phyloP scores from a whole-genome alignment of 2,888 invertebrate species.

The Liopterus haemorrhoidalis region DNA sequence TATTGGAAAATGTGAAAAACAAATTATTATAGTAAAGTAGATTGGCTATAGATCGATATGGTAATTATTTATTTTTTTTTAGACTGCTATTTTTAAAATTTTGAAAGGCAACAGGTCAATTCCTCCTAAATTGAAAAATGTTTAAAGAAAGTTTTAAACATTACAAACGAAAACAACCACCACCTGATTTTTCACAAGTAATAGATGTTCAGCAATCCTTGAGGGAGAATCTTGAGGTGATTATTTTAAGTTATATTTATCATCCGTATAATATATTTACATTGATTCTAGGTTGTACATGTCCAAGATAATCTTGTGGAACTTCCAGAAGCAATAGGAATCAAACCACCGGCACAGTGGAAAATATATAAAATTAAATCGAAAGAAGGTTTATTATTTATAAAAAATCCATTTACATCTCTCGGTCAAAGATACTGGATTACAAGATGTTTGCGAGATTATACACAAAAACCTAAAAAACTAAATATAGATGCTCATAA shows the following conservation, averaged over 20 bases:
- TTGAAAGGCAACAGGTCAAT: constrained; percentile 16
- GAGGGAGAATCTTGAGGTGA: too few relatives aligned
- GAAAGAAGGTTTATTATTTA: constrained; percentile 62
- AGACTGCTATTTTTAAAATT: constrained; percentile 2
- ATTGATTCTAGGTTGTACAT: too few relatives aligned
- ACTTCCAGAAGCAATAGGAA: constrained; percentile 15
- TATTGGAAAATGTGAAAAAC: constrained; percentile 5
- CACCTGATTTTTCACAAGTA: constrained; percentile 59
- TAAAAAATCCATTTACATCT: constrained; percentile 76
- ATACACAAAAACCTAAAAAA: constrained; percentile 66
- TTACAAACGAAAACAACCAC: constrained; percentile 65
- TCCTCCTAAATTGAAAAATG: constrained; percentile 38
- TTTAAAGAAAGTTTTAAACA: constrained; percentile 73
- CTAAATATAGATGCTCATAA: constrained; percentile 59
- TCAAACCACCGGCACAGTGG: constrained; percentile 18
- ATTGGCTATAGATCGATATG: too few relatives aligned
- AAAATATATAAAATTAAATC: constrained; percentile 17
- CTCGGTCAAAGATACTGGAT: constrained; percentile 81
- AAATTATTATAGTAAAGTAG: not conserved
- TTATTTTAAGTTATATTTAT: too few relatives aligned
- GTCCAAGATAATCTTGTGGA: too few relatives aligned
- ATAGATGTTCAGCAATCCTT: too few relatives aligned
- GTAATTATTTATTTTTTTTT: too few relatives aligned
- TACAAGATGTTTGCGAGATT: constrained; percentile 67
- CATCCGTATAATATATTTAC: too few relatives aligned